A percentile compares a stretch with the other conserved stretches of the same genome.
These are phyloP conservation scores for Festucalex cinctus DNA, from an alignment of 2,113 vertebrate species.

Conservation along the genomic window DNA sequence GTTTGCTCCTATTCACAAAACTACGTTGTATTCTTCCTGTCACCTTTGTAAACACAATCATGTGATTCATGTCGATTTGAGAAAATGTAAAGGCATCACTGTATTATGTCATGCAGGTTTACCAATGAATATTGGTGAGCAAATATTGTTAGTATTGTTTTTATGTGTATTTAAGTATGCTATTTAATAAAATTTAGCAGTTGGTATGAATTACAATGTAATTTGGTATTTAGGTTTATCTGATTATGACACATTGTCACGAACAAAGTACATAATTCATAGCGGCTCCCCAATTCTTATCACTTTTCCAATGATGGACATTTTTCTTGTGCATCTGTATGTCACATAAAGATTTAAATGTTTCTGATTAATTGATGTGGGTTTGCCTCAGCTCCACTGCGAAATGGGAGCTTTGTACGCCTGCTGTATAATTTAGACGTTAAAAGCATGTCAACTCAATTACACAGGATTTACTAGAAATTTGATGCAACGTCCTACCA, in stretches of 20 bases:
- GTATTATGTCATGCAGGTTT: not conserved
- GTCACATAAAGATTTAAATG: conserved; percentile 57
- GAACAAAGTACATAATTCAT: not conserved
- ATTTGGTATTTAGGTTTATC: not conserved
- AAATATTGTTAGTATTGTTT: not conserved
- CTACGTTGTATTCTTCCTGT: too few species aligned
- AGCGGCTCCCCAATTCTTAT: not conserved
- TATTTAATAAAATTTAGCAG: too few species aligned
- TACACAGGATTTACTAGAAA: conserved; percentile 55
- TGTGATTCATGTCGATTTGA: not conserved
- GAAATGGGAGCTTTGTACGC: conserved; percentile 31
- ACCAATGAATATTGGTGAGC: not conserved
- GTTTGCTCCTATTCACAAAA: too few species aligned
- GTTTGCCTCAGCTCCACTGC: conserved; percentile 47
- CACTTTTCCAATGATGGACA: not conserved
- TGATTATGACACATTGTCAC: too few species aligned
- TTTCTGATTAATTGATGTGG: conserved; percentile 66
- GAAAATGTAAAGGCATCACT: not conserved
- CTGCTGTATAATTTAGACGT: conserved; percentile 67
- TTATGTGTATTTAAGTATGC: not conserved
- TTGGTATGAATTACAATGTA: too few species aligned
- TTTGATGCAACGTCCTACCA: conserved; percentile 44
- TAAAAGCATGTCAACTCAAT: conserved; percentile 71
- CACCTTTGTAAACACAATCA: too few species aligned
- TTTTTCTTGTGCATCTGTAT: conserved; percentile 21